Conservation (phyloP, 2,797 vertebrate species). For the Sebastes itinus region DNA sequence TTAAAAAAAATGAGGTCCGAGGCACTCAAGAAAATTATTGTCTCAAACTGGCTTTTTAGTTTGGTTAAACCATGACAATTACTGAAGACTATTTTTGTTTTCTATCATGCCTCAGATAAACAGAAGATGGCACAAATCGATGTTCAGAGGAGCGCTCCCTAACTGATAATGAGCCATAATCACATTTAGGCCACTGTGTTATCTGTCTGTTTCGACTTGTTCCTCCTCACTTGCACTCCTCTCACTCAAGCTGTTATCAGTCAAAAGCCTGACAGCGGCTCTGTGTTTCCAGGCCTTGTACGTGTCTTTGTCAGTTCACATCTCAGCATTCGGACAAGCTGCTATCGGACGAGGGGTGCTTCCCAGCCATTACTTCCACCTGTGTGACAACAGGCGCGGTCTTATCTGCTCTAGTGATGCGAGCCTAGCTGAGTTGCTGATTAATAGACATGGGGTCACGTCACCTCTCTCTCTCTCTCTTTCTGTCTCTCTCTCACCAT, state of each 20-base stretch:
- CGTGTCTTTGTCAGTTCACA: slow-evolving; percentile 69
- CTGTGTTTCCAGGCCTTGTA: slow-evolving; percentile 71
- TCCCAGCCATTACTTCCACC: slow-evolving; percentile 72
- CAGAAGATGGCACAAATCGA: slow-evolving; percentile 46
- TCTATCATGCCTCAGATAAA: slow-evolving; percentile 30
- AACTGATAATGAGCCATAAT: slow-evolving; percentile 63
- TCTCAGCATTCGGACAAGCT: slow-evolving; percentile 70
- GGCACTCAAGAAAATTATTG: neutral
- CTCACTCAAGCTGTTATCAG: slow-evolving; percentile 77
- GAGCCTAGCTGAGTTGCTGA: slow-evolving; percentile 70
- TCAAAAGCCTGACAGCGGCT: slow-evolving; percentile 64
- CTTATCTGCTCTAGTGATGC: slow-evolving; percentile 79
- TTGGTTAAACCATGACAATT: slow-evolving; percentile 9
- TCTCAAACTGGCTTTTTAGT: neutral
- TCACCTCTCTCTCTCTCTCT: slow-evolving; percentile 31
- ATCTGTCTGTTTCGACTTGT: slow-evolving; percentile 58
- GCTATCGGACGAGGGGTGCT: slow-evolving; percentile 62
- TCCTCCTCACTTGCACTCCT: slow-evolving; percentile 50
- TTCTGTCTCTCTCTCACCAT: slow-evolving; percentile 2
- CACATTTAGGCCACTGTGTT: slow-evolving; percentile 62
- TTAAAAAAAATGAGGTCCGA: no score
- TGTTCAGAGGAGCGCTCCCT: slow-evolving; percentile 34
- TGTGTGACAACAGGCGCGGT: slow-evolving; percentile 70
- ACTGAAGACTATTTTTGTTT: neutral
- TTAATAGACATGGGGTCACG: slow-evolving; percentile 77